Evolutionary conservation across 2,888 invertebrate genomes (phyloP), one percentile per base, ranked within the genome.

Genomic region (Buathra laborator): DNA sequence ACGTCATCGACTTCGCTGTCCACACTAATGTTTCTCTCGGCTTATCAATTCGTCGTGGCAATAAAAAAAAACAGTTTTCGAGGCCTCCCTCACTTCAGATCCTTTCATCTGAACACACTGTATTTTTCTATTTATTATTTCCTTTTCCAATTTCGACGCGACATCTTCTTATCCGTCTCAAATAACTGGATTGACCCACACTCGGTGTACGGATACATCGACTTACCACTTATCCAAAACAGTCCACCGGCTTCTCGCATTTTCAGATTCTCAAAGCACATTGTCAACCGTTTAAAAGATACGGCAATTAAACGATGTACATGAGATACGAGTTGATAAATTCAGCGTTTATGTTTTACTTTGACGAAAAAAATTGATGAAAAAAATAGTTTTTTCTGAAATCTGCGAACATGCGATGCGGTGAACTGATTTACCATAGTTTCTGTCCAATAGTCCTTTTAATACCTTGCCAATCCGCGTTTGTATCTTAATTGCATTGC

Each of bases 101-200:
- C 44, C 24, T 64, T 68, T 32, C 43, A 19, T 64, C 48, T 53
- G 46, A 46, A 62, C 43, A 32, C 9, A 29, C 80, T 29, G 24
- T 66, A 43, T 62, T 67, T 64, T 71, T 67, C 10, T 68, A 19
- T 51, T 37, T 66, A 48, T 67, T 85, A 32, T 75, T 48, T 44
- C 64, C 44, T 78, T 53, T 32, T 78, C 19, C 67, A 12, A 62
- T 71, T 46, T 44, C 46, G 51, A 56, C 48, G 46, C 81, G 51
- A 46, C 74, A 48, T 85, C 76, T 68, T 78, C 68, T 90, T 89
- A 88, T 89, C 89, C 88, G 82, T 87, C 86, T 88, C 86, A 82
- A 88, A 87, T 89, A 90, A 90, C 90, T 89, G 88, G 89, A 90
- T 87, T 90, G 90, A 90, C 89, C 90, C 90, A 90, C 90, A 89